Evolutionary conservation across 2,797 vertebrate genomes (phyloP).

Genomic region (Thaleichthys pacificus): DNA sequence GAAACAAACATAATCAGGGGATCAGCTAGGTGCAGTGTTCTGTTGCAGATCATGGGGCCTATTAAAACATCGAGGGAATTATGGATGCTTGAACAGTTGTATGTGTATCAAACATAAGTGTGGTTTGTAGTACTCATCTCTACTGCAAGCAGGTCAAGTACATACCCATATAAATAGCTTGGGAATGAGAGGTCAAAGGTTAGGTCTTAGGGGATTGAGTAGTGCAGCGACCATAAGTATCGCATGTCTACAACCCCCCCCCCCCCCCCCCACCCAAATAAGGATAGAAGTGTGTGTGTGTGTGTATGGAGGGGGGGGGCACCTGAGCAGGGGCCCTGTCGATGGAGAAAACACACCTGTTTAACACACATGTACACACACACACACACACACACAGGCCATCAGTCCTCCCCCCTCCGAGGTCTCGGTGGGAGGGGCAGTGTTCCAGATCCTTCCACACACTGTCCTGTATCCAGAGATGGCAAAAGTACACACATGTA

Average conservation of each 20-base stretch:
- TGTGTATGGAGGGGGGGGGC: constrained; percentile 17
- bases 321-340: constrained; percentile 41
- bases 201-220: constrained; percentile 31
- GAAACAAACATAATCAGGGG: not conserved
- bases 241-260: too few species aligned
- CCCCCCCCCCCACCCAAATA: not conserved
- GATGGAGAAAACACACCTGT: constrained; percentile 43
- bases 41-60: too few species aligned
- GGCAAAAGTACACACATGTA: too few species aligned
- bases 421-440: constrained; percentile 30
- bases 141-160: constrained; percentile 53
- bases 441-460: constrained; percentile 18
- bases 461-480: too few species aligned
- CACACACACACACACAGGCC: constrained; percentile 17
- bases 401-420: constrained; percentile 19
- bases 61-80: too few species aligned
- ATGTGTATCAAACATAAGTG: constrained; percentile 12
- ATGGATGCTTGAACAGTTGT: not conserved
- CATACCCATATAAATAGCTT: constrained; percentile 62
- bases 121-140: constrained; percentile 13
- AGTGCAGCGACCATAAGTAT: constrained; percentile 35
- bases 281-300: constrained; percentile 14
- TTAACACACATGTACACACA: constrained; percentile 1
- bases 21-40: not conserved
- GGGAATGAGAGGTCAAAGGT: constrained; percentile 53